These are phyloP conservation scores for Meloidogyne exigua DNA, from an alignment of 1,140 invertebrate species.

Conservation along the genomic window DNA sequence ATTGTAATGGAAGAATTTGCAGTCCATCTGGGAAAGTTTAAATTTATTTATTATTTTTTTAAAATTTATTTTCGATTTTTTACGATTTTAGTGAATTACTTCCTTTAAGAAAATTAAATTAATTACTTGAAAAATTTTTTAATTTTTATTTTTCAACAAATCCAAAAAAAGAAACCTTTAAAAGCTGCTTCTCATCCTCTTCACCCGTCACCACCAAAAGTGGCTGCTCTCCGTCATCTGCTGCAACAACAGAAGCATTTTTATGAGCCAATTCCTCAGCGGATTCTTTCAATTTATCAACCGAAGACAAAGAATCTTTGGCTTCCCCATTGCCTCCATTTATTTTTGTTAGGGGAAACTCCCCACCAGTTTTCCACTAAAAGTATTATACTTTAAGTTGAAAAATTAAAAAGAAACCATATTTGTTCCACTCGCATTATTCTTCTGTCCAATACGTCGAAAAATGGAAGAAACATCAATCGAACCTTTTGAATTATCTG, in stretches of 20 bases:
- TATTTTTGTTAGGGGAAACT: background rate
- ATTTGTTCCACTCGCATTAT: background rate
- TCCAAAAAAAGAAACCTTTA: constrained; percentile 24
- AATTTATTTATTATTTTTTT: background rate
- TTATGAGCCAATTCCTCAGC: constrained; percentile 27
- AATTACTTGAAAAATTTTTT: no score
- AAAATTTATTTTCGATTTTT: no score
- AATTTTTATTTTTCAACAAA: no score
- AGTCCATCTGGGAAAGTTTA: constrained; percentile 38
- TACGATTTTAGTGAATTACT: no score
- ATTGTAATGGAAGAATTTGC: constrained; percentile 49
- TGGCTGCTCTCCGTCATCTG: constrained; percentile 8
- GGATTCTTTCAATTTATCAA: constrained; percentile 21
- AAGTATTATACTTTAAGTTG: background rate
- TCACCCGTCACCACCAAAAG: constrained; percentile 39
- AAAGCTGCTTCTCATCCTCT: constrained; percentile 33
- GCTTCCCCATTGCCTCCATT: background rate
- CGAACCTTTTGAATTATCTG: background rate
- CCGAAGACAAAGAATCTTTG: background rate
- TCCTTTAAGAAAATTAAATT: no score
- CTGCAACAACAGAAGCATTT: background rate
- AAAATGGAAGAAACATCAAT: constrained; percentile 43
- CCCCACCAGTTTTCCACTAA: background rate
- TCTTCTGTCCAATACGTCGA: constrained; percentile 34
- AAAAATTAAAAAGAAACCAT: constrained; percentile 29